Conservation (phyloP, 2,888 invertebrate species). For the Hemicrepidius hirtus region DNA sequence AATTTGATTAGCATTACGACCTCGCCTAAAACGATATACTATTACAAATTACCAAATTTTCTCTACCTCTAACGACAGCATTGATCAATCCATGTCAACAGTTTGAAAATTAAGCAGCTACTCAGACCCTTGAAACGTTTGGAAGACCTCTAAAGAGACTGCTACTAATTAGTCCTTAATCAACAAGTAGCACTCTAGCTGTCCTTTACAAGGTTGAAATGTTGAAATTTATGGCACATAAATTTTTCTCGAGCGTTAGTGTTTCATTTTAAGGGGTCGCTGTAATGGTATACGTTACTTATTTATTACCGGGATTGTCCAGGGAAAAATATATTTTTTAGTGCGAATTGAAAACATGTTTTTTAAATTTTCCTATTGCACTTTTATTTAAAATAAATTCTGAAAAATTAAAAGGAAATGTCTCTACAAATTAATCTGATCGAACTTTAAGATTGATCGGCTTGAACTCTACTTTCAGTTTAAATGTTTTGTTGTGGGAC, state of each 20-base stretch:
- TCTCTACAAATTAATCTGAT: too few species aligned
- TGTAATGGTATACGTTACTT: too few species aligned
- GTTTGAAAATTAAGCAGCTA: neutral
- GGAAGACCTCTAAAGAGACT: neutral
- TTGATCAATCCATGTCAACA: neutral
- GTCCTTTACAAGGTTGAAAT: neutral
- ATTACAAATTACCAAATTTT: neutral
- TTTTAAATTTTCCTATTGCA: too few species aligned
- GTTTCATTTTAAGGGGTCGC: too few species aligned
- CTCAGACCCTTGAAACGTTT: neutral
- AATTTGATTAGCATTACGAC: neutral
- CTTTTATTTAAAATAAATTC: too few species aligned
- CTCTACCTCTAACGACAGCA: neutral
- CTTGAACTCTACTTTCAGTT: neutral
- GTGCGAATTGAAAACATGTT: too few species aligned
- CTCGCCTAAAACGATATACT: neutral
- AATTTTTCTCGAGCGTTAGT: neutral
- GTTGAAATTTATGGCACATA: neutral
- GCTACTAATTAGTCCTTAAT: conserved; percentile 1
- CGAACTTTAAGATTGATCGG: too few species aligned
- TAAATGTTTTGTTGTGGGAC: neutral
- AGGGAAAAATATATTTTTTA: too few species aligned
- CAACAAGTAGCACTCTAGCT: neutral
- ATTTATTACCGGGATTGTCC: too few species aligned
- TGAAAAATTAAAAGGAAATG: too few species aligned